Evolutionary conservation across 1,140 invertebrate genomes (phyloP), one percentile per base, ranked within the genome.

Genomic region (Drosophila neocordata): DNA sequence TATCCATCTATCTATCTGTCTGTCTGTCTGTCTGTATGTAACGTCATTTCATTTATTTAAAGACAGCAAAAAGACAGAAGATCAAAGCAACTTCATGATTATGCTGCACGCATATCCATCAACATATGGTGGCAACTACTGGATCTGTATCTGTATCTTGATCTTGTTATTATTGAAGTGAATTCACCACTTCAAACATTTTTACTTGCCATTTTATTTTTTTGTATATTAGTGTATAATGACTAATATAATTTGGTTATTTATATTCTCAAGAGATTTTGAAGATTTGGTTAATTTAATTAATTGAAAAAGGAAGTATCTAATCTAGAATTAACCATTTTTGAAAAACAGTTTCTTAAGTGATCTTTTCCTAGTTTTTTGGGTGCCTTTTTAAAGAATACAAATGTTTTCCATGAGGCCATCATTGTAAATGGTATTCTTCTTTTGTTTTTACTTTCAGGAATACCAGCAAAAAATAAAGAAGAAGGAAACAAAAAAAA

Each of bases 41-140:
- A 59, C 37, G 72, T 79, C 77, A 79, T 67, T 79, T 73, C 68
- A 71, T 87, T 84, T 73, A 85, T 85, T 87, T 87, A 69, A 77
- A 82, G 82, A 78, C 77, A 74, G 81, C 74, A 41, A 15, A 48
- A 11, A 64, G 70, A 66, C 65, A 61, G 74, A 75, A 85, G 82
- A 85, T 85, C 82, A 85, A 85, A 85, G 82, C 70, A 38, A 65
- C 67, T 82, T 69, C 66, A 78, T 75, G 79, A 83, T 82, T 78
- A 81, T 82, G 79, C 74, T 83, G 75, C 80, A 75, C 71, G 82
- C 82, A 81, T 69, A 87, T 85, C 78, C 81, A 85, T 87, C 81
- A 81, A 70, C 78, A 82, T 71, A 78, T 87, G 78, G 73, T 77
- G 81, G 62, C 59, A 34, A 51, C 72, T 55, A 13, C 69, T 31